phyloP scores from a whole-genome alignment of 1,140 invertebrate species.

The Meloidogyne floridensis region DNA sequence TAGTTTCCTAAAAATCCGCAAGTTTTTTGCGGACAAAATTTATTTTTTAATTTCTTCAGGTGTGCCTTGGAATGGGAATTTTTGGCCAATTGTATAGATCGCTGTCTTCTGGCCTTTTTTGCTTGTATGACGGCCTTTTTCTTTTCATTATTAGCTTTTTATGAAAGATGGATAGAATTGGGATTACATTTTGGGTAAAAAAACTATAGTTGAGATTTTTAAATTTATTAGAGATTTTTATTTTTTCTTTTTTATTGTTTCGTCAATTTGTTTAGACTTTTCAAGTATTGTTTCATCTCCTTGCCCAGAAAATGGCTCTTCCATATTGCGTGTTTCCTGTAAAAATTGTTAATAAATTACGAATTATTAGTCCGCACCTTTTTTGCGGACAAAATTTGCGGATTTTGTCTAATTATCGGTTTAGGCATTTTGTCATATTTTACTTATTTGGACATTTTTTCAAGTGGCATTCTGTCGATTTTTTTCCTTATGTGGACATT shows the following conservation, averaged over 20 bases:
- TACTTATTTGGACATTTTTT: conserved; percentile 12
- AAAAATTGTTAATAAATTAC: conserved; percentile 5
- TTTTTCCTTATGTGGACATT: too few relatives aligned
- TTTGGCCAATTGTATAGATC: conserved; percentile 61
- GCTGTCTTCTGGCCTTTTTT: conserved; percentile 55
- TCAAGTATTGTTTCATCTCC: conserved; percentile 15
- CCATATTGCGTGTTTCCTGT: conserved; percentile 26
- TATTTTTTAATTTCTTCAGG: conserved; percentile 39
- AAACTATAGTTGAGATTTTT: not conserved
- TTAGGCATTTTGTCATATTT: conserved; percentile 24
- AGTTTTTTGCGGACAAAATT: not conserved
- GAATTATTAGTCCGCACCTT: not conserved
- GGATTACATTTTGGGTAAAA: not conserved
- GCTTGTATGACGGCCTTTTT: conserved; percentile 54
- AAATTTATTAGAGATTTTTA: not conserved
- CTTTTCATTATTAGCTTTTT: conserved; percentile 54
- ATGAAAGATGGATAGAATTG: conserved; percentile 46
- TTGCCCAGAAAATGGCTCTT: conserved; percentile 26
- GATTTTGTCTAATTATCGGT: not conserved
- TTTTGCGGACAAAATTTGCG: too few relatives aligned
- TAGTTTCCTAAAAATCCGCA: too few relatives aligned
- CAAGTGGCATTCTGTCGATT: conserved; percentile 11
- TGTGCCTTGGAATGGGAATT: conserved; percentile 64
- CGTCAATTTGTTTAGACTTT: not conserved
- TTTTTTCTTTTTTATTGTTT: not conserved